A percentile compares a stretch with the other conserved stretches of the same genome.
Conservation (phyloP, 2,888 invertebrate genomes). For the Scaeva pyrastri region DNA sequence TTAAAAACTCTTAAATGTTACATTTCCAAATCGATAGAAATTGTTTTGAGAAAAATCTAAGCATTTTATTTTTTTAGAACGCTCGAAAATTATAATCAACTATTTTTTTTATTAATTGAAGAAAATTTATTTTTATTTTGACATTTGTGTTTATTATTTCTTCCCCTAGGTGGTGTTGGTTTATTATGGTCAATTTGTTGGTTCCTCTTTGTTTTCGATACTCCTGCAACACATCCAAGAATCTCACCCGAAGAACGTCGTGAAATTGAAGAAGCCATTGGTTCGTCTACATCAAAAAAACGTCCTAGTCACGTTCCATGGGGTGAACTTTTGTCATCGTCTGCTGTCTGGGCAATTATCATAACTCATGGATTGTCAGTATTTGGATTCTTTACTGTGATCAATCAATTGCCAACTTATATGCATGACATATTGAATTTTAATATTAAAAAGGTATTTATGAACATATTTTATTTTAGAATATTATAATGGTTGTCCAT, state of each 20-base stretch:
- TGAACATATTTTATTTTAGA: no score
- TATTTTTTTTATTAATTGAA: no score
- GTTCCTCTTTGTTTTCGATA: constrained; percentile 92
- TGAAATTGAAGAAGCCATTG: constrained; percentile 90
- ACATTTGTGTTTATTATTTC: constrained; percentile 28
- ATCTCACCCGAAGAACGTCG: constrained; percentile 90
- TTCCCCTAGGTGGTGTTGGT: constrained; percentile 87
- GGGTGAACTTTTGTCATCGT: constrained; percentile 88
- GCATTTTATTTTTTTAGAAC: no score
- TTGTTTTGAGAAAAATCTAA: no score
- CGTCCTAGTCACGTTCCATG: constrained; percentile 90
- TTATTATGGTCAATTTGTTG: constrained; percentile 92
- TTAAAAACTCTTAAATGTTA: no score
- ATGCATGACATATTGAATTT: constrained; percentile 92
- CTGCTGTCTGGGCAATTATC: constrained; percentile 94
- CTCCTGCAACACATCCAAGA: constrained; percentile 92
- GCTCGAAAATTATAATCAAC: no score
- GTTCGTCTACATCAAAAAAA: constrained; percentile 86
- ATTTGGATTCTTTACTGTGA: constrained; percentile 94
- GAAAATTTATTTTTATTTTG: not conserved
- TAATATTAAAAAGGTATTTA: constrained; percentile 91
- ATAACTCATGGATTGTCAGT: constrained; percentile 93
- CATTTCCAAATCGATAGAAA: no score
- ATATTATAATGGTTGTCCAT: not conserved
- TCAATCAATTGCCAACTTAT: constrained; percentile 94